Conservation (phyloP, 2,113 vertebrate species). For the Oophaga pumilio region DNA sequence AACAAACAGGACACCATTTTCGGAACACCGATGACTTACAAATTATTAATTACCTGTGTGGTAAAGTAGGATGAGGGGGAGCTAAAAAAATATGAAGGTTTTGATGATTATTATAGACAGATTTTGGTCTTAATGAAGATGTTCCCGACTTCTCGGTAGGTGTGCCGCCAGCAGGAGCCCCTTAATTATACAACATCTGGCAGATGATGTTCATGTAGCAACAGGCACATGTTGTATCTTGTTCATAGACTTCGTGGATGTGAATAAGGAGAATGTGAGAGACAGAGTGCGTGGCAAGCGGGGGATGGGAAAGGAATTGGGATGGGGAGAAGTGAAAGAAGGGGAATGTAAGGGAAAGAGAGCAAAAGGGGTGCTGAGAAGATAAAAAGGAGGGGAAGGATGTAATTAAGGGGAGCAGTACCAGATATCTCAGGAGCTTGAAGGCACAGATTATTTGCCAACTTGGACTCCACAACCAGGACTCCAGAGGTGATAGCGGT, state of each 20-base stretch:
- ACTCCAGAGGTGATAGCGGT: too few relatives aligned
- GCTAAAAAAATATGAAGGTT: background rate
- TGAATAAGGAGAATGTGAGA: background rate
- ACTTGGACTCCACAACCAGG: too few relatives aligned
- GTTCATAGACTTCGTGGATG: background rate
- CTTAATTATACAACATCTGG: background rate
- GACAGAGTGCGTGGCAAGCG: too few relatives aligned
- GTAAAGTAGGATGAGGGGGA: background rate
- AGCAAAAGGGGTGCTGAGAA: background rate
- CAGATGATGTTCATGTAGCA: background rate
- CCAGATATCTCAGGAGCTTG: too few relatives aligned
- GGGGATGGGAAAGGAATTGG: background rate
- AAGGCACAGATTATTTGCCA: too few relatives aligned
- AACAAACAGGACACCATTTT: background rate
- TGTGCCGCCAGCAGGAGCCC: background rate
- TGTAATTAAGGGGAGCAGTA: too few relatives aligned
- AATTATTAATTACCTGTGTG: constrained; percentile 34
- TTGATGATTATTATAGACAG: constrained; percentile 3
- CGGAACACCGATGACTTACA: background rate
- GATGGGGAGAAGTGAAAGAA: background rate
- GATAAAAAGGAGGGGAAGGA: too few relatives aligned
- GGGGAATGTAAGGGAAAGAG: background rate
- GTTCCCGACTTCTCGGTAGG: constrained; percentile 17
- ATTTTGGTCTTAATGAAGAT: constrained; percentile 39
- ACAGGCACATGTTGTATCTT: background rate